phyloP scores from a whole-genome alignment of 2,888 invertebrate genomes.

The Odontothrips loti region DNA sequence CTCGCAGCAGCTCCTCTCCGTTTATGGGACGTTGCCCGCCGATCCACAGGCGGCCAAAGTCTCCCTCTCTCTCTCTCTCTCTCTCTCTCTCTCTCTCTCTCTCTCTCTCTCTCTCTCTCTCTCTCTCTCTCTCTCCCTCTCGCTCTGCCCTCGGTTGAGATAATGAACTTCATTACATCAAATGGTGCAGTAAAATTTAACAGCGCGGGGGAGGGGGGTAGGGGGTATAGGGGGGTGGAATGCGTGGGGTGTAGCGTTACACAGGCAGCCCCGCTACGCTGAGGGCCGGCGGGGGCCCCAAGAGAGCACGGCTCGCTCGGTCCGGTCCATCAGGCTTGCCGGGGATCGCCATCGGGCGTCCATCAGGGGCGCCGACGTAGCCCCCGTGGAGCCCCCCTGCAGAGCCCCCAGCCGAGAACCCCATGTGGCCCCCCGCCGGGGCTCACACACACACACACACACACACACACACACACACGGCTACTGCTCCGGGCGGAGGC shows the following conservation, averaged over 20 bases:
- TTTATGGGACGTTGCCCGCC: no score
- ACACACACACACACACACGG: no score
- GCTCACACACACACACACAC: no score
- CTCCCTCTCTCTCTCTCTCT: no score
- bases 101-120: not conserved
- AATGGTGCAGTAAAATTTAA: constrained; percentile 23
- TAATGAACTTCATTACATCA: constrained; percentile 27
- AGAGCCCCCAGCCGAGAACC: not conserved
- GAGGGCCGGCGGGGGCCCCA: not conserved
- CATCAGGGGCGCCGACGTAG: not conserved
- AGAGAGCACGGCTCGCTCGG: not conserved
- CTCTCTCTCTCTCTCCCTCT: not conserved
- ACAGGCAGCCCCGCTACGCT: no score
- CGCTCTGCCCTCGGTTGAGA: not conserved
- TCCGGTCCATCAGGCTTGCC: not conserved
- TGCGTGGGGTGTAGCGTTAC: not conserved
- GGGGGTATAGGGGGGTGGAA: no score
- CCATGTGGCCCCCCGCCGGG: not conserved
- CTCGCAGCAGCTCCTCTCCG: no score
- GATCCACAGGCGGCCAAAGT: no score
- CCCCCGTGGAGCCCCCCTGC: not conserved
- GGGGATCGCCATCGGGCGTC: not conserved
- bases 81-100: not conserved
- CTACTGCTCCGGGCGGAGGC: no score
- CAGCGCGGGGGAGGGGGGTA: not conserved